Evolutionary conservation across 2,888 invertebrate species (phyloP).

Genomic region (Therioaphis trifolii): DNA sequence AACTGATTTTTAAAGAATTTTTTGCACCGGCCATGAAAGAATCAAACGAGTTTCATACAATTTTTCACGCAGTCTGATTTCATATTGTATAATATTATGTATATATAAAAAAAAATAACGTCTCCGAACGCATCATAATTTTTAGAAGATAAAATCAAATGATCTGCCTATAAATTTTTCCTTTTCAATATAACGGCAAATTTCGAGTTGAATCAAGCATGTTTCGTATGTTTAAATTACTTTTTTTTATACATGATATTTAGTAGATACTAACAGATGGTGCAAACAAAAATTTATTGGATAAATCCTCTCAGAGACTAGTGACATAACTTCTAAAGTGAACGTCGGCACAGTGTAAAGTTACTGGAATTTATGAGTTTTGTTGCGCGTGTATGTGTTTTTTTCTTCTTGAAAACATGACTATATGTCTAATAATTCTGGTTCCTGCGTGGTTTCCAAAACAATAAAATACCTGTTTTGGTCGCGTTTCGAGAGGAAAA

Average conservation of each 20-base stretch:
- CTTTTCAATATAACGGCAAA: slow-evolving; percentile 32
- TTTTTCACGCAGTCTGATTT: not conserved
- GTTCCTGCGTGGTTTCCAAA: slow-evolving; percentile 13
- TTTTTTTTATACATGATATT: slow-evolving; percentile 15
- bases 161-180: not conserved
- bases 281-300: slow-evolving; percentile 44
- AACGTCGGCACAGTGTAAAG: slow-evolving; percentile 25
- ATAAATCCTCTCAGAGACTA: slow-evolving; percentile 22
- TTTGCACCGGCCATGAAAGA: not conserved
- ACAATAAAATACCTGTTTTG: slow-evolving; percentile 50
- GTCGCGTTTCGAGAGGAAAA: not conserved
- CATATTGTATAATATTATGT: not conserved
- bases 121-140: not conserved
- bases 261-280: slow-evolving; percentile 22
- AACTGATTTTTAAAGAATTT: not conserved
- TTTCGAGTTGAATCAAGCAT: not conserved
- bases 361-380: slow-evolving; percentile 50
- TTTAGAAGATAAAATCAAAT: not conserved
- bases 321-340: slow-evolving; percentile 35
- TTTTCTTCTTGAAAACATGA: slow-evolving; percentile 13
- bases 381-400: not conserved
- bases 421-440: slow-evolving; percentile 14
- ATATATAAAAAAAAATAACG: not conserved
- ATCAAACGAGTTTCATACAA: not conserved
- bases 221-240: slow-evolving; percentile 16